Evolutionary conservation across 1,140 invertebrate genomes (phyloP).

Genomic region (Drosophila insularis): DNA sequence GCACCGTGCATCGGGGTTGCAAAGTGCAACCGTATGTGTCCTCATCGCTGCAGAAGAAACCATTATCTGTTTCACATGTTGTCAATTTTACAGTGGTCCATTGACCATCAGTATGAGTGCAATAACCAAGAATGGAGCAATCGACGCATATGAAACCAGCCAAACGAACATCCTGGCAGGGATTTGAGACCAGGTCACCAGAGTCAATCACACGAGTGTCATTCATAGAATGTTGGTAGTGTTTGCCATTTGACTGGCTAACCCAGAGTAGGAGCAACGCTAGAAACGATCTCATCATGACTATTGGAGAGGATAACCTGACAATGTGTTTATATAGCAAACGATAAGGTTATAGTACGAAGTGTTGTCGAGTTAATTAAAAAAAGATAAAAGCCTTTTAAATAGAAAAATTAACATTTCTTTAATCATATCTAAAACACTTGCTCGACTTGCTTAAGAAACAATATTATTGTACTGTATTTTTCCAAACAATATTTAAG

Average conservation of each 20-base stretch:
- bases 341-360: background rate
- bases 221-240: background rate
- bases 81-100: constrained; percentile 63
- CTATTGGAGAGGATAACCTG: constrained; percentile 15
- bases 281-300: constrained; percentile 37
- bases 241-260: background rate
- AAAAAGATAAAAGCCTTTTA: constrained; percentile 27
- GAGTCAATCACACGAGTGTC: constrained; percentile 30
- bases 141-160: constrained; percentile 67
- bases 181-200: constrained; percentile 40
- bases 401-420: background rate
- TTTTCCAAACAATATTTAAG: no score
- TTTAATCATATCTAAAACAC: background rate
- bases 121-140: constrained; percentile 63
- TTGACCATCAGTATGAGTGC: constrained; percentile 36
- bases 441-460: no score
- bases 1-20: constrained; percentile 50
- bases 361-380: constrained; percentile 31
- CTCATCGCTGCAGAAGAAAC: constrained; percentile 72
- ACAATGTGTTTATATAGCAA: constrained; percentile 21
- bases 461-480: no score
- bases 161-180: constrained; percentile 55
- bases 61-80: constrained; percentile 48
- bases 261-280: constrained; percentile 13
- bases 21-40: constrained; percentile 61